Evolutionary conservation across 2,797 vertebrate species (phyloP).

Genomic region (Urophycis tenuis): DNA sequence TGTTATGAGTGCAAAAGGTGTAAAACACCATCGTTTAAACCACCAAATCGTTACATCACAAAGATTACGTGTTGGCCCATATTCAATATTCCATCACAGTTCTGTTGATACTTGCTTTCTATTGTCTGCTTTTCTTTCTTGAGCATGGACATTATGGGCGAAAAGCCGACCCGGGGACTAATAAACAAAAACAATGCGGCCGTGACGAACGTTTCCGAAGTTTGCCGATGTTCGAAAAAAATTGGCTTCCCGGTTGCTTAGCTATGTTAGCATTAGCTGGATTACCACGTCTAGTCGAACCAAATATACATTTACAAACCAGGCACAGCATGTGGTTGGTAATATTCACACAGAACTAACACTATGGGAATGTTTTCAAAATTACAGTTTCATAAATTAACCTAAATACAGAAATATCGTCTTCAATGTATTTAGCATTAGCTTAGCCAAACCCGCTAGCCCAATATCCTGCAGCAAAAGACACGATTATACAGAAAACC

Average conservation of each 20-base stretch:
- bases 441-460: background rate
- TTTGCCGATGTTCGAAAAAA: background rate
- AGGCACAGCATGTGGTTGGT: background rate
- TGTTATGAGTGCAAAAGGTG: too few relatives aligned
- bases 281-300: background rate
- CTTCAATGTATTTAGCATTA: background rate
- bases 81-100: too few relatives aligned
- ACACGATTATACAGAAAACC: background rate
- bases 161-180: too few relatives aligned
- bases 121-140: too few relatives aligned
- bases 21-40: too few relatives aligned
- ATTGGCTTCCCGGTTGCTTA: background rate
- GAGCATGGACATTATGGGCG: too few relatives aligned
- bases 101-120: too few relatives aligned
- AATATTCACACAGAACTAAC: background rate
- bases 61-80: too few relatives aligned
- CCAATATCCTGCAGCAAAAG: background rate
- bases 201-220: background rate
- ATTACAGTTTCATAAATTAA: background rate
- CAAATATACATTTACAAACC: background rate
- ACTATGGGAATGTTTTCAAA: background rate
- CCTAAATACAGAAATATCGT: background rate
- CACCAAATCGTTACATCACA: too few relatives aligned
- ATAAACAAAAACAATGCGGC: slow-evolving; percentile 7
- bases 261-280: slow-evolving; percentile 24